Percentiles rank a stretch among this genome's conserved stretches.
These are phyloP conservation scores for Pollenia amentaria DNA, from an alignment of 2,888 invertebrate species.

Conservation along the genomic window DNA sequence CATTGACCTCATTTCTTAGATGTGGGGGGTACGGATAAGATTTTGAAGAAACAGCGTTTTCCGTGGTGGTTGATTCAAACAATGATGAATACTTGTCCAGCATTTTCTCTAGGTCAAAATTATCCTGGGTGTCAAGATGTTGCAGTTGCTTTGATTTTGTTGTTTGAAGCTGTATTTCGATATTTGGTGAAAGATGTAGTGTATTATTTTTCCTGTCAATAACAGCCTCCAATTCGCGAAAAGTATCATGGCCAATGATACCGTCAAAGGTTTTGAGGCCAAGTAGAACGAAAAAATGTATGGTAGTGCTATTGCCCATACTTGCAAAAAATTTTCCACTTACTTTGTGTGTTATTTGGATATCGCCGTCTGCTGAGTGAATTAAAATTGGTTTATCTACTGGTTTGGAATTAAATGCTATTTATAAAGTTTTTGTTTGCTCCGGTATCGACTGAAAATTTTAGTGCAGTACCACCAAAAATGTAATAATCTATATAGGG, in stretches of 20 bases:
- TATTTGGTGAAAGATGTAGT: conserved; percentile 17
- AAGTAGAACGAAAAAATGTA: conserved; percentile 27
- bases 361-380: conserved; percentile 1
- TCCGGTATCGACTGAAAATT: too few relatives aligned
- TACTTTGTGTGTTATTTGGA: conserved; percentile 20
- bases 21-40: conserved; percentile 4
- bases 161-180: conserved; percentile 5
- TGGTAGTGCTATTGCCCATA: conserved; percentile 15
- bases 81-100: background rate
- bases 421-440: background rate
- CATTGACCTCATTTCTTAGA: background rate
- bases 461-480: conserved; percentile 10
- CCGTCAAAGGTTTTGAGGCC: conserved; percentile 2
- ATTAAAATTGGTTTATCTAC: conserved; percentile 17
- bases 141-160: background rate
- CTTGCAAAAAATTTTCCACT: conserved; percentile 25
- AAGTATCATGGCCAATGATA: conserved; percentile 29
- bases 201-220: conserved; percentile 11
- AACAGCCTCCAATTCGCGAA: conserved; percentile 22
- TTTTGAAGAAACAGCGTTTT: background rate
- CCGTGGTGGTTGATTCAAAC: conserved; percentile 72
- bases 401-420: conserved; percentile 14
- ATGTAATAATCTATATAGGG: conserved; percentile 14
- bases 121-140: conserved; percentile 15
- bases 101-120: conserved; percentile 13